A percentile compares a stretch with the other conserved stretches of the same genome.
Conservation (phyloP, 2,888 invertebrate genomes). For the Tridacna crocea region DNA sequence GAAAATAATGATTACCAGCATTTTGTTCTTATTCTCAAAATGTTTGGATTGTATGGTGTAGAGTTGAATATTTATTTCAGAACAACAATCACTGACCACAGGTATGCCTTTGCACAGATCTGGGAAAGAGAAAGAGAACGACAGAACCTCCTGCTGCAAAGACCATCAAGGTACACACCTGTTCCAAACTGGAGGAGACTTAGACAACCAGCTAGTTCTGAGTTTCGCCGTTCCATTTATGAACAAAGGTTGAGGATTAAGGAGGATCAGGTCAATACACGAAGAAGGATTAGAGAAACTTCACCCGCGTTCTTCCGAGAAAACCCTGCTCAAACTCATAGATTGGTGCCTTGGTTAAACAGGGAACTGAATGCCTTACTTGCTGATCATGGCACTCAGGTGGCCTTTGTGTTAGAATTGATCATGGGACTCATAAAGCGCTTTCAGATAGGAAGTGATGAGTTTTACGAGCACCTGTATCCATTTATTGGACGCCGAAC, state of each 20-base stretch:
- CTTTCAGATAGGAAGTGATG: conserved; percentile 83
- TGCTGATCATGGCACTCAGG: conserved; percentile 75
- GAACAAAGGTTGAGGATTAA: conserved; percentile 91
- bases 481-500: conserved; percentile 90
- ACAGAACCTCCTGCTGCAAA: conserved; percentile 52
- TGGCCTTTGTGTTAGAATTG: conserved; percentile 87
- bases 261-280: conserved; percentile 82
- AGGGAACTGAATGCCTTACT: conserved; percentile 93
- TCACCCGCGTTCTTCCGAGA: conserved; percentile 81
- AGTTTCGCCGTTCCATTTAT: conserved; percentile 89
- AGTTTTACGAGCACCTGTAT: conserved; percentile 89
- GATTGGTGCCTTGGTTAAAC: conserved; percentile 94
- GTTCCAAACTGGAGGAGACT: conserved; percentile 51
- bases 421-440: conserved; percentile 89
- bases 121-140: conserved; percentile 53
- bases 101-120: conserved; percentile 62
- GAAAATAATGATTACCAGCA: too few relatives aligned
- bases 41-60: too few relatives aligned
- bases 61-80: conserved; percentile 44
- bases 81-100: conserved; percentile 81
- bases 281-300: conserved; percentile 69
- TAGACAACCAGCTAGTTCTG: conserved; percentile 70
- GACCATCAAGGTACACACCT: conserved; percentile 58
- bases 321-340: conserved; percentile 92
- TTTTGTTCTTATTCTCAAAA: too few relatives aligned